These are phyloP conservation scores for Epinotia demarniana DNA, from an alignment of 2,888 invertebrate genomes.

Conservation along the genomic window DNA sequence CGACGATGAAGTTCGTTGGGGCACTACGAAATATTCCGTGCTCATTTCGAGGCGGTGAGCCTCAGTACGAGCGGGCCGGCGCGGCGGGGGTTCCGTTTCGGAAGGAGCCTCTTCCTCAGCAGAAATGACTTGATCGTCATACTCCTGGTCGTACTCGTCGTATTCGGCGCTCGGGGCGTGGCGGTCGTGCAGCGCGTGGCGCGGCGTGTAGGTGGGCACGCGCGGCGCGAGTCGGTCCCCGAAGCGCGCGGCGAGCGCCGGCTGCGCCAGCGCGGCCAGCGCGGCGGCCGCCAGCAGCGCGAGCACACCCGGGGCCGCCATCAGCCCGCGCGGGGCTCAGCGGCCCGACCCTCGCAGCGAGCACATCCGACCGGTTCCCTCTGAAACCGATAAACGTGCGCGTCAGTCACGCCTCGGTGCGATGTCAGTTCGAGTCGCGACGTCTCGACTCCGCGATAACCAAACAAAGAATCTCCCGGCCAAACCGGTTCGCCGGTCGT, in stretches of 20 bases:
- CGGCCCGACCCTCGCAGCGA: conserved; percentile 65
- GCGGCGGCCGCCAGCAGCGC: conserved; percentile 70
- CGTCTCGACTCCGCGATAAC: conserved; percentile 66
- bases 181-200: conserved; percentile 62
- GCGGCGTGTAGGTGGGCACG: conserved; percentile 73
- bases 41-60: conserved; percentile 90
- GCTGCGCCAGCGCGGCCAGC: conserved; percentile 61
- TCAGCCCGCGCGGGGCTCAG: conserved; percentile 75
- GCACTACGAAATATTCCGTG: conserved; percentile 93
- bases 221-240: conserved; percentile 76
- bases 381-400: conserved; percentile 65
- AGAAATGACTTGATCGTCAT: conserved; percentile 63
- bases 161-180: conserved; percentile 66
- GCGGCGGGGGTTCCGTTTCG: conserved; percentile 64
- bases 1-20: conserved; percentile 77
- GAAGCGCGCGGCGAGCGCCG: conserved; percentile 69
- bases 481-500: conserved; percentile 75
- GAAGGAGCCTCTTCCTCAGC: conserved; percentile 58
- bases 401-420: conserved; percentile 58
- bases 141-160: conserved; percentile 72
- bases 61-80: conserved; percentile 74
- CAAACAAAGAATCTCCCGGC: conserved; percentile 72
- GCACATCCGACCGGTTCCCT: conserved; percentile 68
- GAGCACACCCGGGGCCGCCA: conserved; percentile 69
- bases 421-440: conserved; percentile 58